Evolutionary conservation across 2,797 vertebrate species (phyloP), one percentile per base, ranked within the genome.

Genomic region (Chaenodraco wilsoni): DNA sequence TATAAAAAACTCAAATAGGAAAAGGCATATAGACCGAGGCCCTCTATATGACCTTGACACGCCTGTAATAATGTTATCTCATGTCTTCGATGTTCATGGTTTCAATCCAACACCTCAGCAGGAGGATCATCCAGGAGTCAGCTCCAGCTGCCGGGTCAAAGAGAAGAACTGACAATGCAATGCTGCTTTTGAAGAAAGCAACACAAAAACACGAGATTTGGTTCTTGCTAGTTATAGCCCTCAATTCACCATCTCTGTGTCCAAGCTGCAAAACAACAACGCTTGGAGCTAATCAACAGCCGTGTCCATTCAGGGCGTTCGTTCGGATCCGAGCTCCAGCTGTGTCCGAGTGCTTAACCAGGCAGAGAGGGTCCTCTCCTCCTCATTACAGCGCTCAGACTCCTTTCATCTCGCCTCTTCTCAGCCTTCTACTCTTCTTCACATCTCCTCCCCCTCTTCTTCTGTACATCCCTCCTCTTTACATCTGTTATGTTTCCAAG

Each of bases 261-360:
- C 31, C 3, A 3, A 9, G 21, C 72, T 75, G 44, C 41, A 65
- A 65, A 87, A 82, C 74, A 71, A 63, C 71, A 68, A 58, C 79
- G 41, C 71, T 75, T 78, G 48, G 59, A 10, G 56, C 49, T 23
- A 9, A 27, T 75, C 72, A 82, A 83, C 58, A 75, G 21, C 73
- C 12, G 0, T 70, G 84, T 72, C 11, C 11, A 49, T 76, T 63
- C 10, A 45, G 69, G 68, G 49, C 61, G 54, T 80, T 67, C 33
- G 9, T 71, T 78, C 66, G 50, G 51, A 65, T 15, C 61, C 3
- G 48, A 67, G 72, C 76, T 85, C 72, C 85, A 84, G 82, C 87
- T 84, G 86, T 19, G 75, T 48, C 73, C 23, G 62, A 79, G 79
- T 58, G 56, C 44, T 31, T 33, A 55, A 65, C 51, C 56, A 46